Evolutionary conservation across 2,797 vertebrate genomes (phyloP).

Genomic region (Mormyrus hasselquistii): DNA sequence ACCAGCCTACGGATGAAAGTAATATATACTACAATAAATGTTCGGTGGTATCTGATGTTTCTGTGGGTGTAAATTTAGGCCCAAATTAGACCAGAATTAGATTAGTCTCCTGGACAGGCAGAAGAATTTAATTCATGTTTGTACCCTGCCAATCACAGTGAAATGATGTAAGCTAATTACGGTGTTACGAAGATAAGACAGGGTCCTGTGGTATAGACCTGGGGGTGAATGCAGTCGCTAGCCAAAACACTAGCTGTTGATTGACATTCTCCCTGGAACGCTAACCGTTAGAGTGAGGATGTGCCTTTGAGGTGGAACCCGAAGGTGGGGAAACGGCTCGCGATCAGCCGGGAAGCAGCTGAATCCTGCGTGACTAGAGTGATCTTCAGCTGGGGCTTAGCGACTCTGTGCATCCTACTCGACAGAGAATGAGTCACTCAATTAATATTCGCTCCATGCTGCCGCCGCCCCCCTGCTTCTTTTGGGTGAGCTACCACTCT

Average conservation of each 20-base stretch:
- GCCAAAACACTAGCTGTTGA: neutral
- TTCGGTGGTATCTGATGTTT: neutral
- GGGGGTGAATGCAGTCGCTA: neutral
- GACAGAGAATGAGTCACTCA: conserved; percentile 8
- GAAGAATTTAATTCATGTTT: neutral
- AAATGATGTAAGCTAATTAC: neutral
- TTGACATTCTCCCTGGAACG: neutral
- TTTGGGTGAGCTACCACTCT: neutral
- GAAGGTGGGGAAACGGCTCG: neutral
- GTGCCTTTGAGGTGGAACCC: neutral
- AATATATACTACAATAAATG: neutral
- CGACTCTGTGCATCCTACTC: neutral
- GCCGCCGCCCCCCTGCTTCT: neutral
- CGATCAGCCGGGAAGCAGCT: neutral
- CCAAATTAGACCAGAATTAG: neutral
- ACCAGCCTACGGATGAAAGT: neutral
- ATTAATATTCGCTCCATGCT: neutral
- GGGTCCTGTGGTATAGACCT: neutral
- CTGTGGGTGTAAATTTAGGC: neutral
- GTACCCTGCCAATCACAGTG: neutral
- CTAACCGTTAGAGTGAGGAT: neutral
- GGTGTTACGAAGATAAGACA: neutral
- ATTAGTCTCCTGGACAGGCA: neutral
- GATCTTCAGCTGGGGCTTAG: conserved; percentile 6
- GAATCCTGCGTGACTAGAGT: neutral